phyloP scores from a whole-genome alignment of 2,888 invertebrate species.

The Nymphalis polychloros region DNA sequence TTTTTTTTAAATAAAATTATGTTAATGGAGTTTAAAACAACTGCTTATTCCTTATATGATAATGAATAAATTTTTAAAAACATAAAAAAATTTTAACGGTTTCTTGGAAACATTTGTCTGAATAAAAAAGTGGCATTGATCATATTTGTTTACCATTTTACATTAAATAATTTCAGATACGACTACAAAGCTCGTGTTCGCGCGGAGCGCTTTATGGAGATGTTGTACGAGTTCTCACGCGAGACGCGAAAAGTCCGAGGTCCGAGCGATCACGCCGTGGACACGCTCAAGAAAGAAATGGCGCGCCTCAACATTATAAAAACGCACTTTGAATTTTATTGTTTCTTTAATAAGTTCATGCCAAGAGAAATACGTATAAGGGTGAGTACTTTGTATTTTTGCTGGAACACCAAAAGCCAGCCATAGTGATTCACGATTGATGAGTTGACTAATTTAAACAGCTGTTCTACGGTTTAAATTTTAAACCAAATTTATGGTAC shows the following conservation, averaged over 20 bases:
- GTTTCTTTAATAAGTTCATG: conserved; percentile 68
- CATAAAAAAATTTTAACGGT: too few species aligned
- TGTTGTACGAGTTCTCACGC: conserved; percentile 58
- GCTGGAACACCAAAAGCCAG: too few species aligned
- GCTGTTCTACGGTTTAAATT: too few species aligned
- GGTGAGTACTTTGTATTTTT: conserved; percentile 46
- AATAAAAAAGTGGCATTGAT: too few species aligned
- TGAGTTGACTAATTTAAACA: too few species aligned
- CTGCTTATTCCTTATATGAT: too few species aligned
- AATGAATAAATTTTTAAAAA: too few species aligned
- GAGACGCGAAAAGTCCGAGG: conserved; percentile 49
- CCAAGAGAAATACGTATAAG: conserved; percentile 67
- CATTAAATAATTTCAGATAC: conserved; percentile 52
- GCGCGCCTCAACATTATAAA: conserved; percentile 60
- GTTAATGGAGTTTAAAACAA: too few species aligned
- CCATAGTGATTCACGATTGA: too few species aligned
- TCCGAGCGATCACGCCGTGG: conserved; percentile 44
- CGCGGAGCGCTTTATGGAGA: conserved; percentile 65
- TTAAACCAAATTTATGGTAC: too few species aligned
- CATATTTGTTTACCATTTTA: background rate
- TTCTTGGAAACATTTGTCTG: too few species aligned
- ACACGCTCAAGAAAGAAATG: conserved; percentile 61
- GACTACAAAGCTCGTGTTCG: conserved; percentile 69
- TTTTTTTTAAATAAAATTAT: too few species aligned
- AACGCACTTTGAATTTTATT: conserved; percentile 70